A percentile compares a stretch with the other conserved stretches of the same genome.
Evolutionary conservation across 2,888 invertebrate genomes (phyloP).

Genomic region (Ypsolopha scabrella): DNA sequence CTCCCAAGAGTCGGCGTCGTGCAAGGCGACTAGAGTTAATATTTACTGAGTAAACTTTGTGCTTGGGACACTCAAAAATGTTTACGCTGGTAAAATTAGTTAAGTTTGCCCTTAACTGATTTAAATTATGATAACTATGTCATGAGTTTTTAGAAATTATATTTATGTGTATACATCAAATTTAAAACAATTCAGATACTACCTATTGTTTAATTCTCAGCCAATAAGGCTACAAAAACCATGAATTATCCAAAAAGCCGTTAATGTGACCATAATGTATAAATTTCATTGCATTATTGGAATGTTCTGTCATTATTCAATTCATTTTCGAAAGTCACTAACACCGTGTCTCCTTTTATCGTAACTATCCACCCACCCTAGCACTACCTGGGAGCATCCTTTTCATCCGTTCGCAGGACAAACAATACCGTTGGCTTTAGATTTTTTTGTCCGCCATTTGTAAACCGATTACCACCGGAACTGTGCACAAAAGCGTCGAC

Average conservation of each 20-base stretch:
- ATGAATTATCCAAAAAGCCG: constrained; percentile 9
- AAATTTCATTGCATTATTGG: constrained; percentile 34
- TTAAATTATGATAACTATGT: no score
- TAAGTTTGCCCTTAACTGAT: no score
- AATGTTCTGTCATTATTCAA: constrained; percentile 37
- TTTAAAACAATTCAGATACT: no score
- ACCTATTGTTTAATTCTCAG: no score
- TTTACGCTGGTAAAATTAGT: no score
- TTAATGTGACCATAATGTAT: constrained; percentile 35
- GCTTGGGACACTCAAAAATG: constrained; percentile 16
- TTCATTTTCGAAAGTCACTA: constrained; percentile 32
- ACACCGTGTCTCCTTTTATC: constrained; percentile 29
- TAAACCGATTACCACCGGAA: constrained; percentile 59
- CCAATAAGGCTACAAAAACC: constrained; percentile 3
- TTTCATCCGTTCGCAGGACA: constrained; percentile 37
- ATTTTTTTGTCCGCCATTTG: constrained; percentile 45
- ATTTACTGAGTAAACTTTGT: constrained; percentile 23
- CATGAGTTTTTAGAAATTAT: no score
- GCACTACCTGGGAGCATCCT: constrained; percentile 47
- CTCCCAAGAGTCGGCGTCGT: constrained; percentile 10
- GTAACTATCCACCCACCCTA: constrained; percentile 40
- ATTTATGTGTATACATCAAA: no score
- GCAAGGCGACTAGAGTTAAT: constrained; percentile 22
- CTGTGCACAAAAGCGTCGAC: constrained; percentile 54
- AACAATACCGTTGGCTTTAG: constrained; percentile 36